phyloP scores from a whole-genome alignment of 2,888 invertebrate species.

The Macrophya annulata region DNA sequence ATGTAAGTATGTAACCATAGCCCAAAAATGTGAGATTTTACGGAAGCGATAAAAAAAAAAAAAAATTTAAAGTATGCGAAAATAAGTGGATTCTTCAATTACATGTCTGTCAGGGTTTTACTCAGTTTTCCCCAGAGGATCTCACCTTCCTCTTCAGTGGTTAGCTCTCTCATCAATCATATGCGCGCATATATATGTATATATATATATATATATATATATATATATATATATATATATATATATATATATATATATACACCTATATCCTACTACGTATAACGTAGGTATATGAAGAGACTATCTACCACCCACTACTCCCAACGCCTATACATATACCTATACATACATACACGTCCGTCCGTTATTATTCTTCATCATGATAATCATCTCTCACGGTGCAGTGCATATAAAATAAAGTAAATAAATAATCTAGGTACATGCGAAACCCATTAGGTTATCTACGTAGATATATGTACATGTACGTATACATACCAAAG shows the following conservation, averaged over 20 bases:
- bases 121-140: background rate
- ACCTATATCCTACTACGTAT: too few relatives aligned
- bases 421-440: conserved; percentile 46
- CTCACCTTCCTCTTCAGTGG: conserved; percentile 10
- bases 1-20: too few relatives aligned
- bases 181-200: background rate
- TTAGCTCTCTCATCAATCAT: background rate
- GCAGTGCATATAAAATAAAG: conserved; percentile 41
- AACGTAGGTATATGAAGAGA: background rate
- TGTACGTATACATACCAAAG: background rate
- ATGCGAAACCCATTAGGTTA: conserved; percentile 52
- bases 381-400: conserved; percentile 14
- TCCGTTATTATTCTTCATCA: conserved; percentile 61
- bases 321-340: too few relatives aligned
- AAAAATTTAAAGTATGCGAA: background rate
- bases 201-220: too few relatives aligned
- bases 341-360: background rate
- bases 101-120: background rate
- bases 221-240: too few relatives aligned
- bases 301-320: background rate
- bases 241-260: background rate
- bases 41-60: too few relatives aligned
- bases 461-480: background rate
- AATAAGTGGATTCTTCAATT: background rate
- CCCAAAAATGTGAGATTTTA: too few relatives aligned